These are phyloP conservation scores for Erpetoichthys calabaricus DNA, from an alignment of 2,797 vertebrate genomes.

Conservation along the genomic window DNA sequence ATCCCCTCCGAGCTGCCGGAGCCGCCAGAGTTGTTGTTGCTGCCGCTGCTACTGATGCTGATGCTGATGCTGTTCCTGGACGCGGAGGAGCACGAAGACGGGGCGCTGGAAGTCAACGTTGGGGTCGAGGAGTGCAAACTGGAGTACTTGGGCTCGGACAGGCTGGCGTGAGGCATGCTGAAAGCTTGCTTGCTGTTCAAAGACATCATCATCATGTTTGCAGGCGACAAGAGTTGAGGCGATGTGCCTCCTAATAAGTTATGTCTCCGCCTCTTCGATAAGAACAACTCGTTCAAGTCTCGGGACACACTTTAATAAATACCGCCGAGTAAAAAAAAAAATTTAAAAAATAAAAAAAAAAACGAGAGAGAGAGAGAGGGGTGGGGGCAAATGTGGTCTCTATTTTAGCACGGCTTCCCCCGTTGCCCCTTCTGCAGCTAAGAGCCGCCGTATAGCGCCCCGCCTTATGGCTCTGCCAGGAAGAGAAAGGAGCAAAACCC, in stretches of 20 bases:
- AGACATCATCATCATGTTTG: constrained; percentile 97
- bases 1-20: constrained; percentile 73
- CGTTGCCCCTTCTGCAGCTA: no score
- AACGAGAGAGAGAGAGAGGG: constrained; percentile 11
- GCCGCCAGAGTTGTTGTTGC: constrained; percentile 20
- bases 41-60: constrained; percentile 38
- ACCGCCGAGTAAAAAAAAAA: constrained; percentile 1
- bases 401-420: no score
- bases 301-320: constrained; percentile 34
- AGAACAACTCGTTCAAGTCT: constrained; percentile 36
- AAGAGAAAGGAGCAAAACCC: no score
- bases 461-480: no score
- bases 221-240: constrained; percentile 46
- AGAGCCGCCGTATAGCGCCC: no score
- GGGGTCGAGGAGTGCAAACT: constrained; percentile 73
- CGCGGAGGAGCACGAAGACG: constrained; percentile 62
- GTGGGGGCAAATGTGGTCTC: not conserved
- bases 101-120: constrained; percentile 56
- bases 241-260: constrained; percentile 63
- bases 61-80: constrained; percentile 66
- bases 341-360: constrained; percentile 16
- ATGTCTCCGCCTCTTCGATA: constrained; percentile 61
- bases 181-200: constrained; percentile 93
- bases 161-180: constrained; percentile 74
- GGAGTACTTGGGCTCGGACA: constrained; percentile 84